A percentile compares a stretch with the other conserved stretches of the same genome.
Conservation (phyloP, 2,888 invertebrate species). For the Lydus trimaculatus region DNA sequence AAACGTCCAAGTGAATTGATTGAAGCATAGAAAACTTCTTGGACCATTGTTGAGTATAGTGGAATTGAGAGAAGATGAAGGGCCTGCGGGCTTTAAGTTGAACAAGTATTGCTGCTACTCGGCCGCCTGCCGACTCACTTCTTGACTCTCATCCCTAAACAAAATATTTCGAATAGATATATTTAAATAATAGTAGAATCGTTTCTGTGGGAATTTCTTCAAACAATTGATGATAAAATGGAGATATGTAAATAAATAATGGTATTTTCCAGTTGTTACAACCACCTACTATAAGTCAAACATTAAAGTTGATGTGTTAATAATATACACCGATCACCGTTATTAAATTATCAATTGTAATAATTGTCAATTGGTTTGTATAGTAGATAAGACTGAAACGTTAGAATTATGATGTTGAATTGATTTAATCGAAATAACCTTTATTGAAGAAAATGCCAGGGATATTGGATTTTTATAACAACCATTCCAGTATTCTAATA, state of each 20-base stretch:
- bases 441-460: neutral
- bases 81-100: constrained; percentile 8
- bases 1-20: constrained; percentile 32
- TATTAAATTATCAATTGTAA: neutral
- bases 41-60: constrained; percentile 34
- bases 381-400: neutral
- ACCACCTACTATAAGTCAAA: neutral
- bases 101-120: neutral
- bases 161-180: neutral
- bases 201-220: neutral
- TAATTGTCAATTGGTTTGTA: neutral
- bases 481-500: neutral
- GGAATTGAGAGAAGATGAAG: constrained; percentile 18
- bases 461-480: neutral
- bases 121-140: constrained; percentile 5
- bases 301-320: neutral
- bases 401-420: neutral
- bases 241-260: neutral
- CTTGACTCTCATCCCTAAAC: neutral
- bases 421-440: neutral
- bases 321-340: no score
- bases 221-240: neutral
- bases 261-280: neutral
- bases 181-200: neutral
- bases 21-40: constrained; percentile 32